Percentiles rank a stretch among this genome's conserved stretches.
Conservation (phyloP, 1,140 invertebrate genomes). For the Meloidogyne floridensis region DNA sequence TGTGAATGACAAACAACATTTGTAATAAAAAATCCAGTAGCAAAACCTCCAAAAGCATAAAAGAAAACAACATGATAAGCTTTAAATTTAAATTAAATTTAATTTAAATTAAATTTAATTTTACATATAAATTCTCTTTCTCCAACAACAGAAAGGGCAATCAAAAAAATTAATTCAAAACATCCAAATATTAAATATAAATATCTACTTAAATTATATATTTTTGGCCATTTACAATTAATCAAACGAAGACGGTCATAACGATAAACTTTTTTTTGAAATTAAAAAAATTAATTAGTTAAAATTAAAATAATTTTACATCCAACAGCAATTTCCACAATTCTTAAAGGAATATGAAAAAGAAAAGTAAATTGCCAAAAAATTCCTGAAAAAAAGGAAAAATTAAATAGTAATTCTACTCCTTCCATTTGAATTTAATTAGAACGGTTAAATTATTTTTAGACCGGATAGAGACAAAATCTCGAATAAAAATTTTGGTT, state of each 20-base stretch:
- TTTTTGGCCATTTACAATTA: constrained; percentile 47
- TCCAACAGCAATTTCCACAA: constrained; percentile 50
- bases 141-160: constrained; percentile 55
- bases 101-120: constrained; percentile 7
- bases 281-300: neutral
- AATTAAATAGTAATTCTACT: constrained; percentile 15
- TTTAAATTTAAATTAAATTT: constrained; percentile 34
- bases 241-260: constrained; percentile 50
- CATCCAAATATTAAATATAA: constrained; percentile 46
- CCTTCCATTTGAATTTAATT: too few relatives aligned
- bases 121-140: constrained; percentile 59
- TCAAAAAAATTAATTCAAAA: constrained; percentile 52
- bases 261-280: constrained; percentile 39
- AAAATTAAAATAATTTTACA: constrained; percentile 50
- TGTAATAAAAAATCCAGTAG: constrained; percentile 56
- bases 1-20: constrained; percentile 54
- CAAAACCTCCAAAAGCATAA: constrained; percentile 56
- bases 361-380: constrained; percentile 60
- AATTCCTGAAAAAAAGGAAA: constrained; percentile 47
- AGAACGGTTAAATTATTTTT: too few relatives aligned
- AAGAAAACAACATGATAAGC: constrained; percentile 63
- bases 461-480: too few relatives aligned
- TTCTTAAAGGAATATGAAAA: constrained; percentile 57
- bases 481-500: too few relatives aligned
- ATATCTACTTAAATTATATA: constrained; percentile 55